Conservation (phyloP, 2,888 invertebrate species). For the Agonopterix subpropinquella region DNA sequence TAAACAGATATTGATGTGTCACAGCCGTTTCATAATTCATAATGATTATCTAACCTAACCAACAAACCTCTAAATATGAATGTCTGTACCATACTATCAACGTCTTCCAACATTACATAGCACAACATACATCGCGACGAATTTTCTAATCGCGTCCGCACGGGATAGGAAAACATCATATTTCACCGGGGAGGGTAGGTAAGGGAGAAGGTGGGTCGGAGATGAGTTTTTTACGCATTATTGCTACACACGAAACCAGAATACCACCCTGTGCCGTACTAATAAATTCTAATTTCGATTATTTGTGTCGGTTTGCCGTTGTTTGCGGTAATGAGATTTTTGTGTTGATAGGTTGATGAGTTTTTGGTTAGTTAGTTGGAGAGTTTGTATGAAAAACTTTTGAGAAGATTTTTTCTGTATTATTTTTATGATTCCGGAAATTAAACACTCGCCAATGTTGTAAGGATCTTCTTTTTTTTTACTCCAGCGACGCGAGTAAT, state of each 20-base stretch:
- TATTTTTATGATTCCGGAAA: no score
- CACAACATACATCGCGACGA: conserved; percentile 42
- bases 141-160: conserved; percentile 73
- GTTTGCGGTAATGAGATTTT: conserved; percentile 1
- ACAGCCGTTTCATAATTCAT: no score
- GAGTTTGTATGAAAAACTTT: no score
- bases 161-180: conserved; percentile 71
- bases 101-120: conserved; percentile 17
- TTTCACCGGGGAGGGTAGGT: conserved; percentile 49
- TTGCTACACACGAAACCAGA: conserved; percentile 58
- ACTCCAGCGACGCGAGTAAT: no score
- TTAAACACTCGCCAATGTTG: no score
- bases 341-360: neutral
- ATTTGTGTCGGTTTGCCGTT: conserved; percentile 34
- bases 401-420: no score
- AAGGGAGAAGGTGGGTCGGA: conserved; percentile 36
- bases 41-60: no score
- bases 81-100: conserved; percentile 30
- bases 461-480: no score
- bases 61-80: no score
- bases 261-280: conserved; percentile 52
- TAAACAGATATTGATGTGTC: no score
- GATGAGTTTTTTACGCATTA: conserved; percentile 76
- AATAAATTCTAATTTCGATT: conserved; percentile 69
- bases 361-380: neutral